These are phyloP conservation scores for Alectoris magna DNA, from an alignment of 2,797 vertebrate species.

Conservation along the genomic window DNA sequence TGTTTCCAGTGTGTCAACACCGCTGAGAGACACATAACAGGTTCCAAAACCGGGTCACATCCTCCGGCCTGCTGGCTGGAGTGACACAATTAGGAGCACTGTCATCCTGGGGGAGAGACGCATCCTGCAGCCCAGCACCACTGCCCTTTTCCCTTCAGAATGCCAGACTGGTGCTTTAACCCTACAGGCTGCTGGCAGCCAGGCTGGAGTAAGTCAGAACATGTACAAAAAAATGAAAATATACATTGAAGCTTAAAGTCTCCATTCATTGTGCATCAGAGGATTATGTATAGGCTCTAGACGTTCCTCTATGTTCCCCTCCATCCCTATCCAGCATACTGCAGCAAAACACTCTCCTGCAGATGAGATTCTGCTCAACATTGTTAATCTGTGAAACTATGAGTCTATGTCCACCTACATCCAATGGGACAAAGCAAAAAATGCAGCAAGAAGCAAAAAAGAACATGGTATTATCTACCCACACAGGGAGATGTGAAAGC, in stretches of 20 bases:
- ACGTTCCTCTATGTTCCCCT: neutral
- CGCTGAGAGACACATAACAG: neutral
- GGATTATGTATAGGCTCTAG: neutral
- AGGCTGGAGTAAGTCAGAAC: slow-evolving; percentile 26
- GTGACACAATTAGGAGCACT: neutral
- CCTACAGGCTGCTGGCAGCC: slow-evolving; percentile 15
- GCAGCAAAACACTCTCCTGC: neutral
- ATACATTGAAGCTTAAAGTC: neutral
- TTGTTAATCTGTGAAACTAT: neutral
- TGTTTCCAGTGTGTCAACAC: neutral
- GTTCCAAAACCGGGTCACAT: slow-evolving; percentile 45
- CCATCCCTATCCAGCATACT: neutral
- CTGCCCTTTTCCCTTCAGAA: neutral
- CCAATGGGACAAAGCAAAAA: neutral
- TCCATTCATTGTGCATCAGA: neutral
- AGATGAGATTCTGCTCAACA: neutral
- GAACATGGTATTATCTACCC: neutral
- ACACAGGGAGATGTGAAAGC: accelerated
- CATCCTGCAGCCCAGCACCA: neutral
- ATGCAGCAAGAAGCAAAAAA: neutral
- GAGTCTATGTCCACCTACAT: neutral
- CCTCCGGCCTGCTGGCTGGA: neutral
- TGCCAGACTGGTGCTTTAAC: neutral
- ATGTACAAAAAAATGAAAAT: neutral
- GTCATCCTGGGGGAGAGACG: slow-evolving; percentile 25